These are phyloP conservation scores for Phymatocera aterrima DNA, from an alignment of 2,888 invertebrate genomes.

Conservation along the genomic window DNA sequence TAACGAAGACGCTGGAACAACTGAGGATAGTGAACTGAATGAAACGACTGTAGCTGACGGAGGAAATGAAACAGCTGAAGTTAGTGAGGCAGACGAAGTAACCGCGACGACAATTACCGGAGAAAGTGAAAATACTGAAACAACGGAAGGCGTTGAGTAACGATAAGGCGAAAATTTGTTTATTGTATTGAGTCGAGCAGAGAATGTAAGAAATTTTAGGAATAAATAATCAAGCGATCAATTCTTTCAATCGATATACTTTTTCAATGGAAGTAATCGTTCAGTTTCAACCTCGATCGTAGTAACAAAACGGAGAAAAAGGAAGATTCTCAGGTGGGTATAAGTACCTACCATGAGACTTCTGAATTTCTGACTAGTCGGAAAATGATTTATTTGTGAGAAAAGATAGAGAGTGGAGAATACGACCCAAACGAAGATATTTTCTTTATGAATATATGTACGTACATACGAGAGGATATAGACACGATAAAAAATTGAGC, in stretches of 20 bases:
- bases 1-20: neutral
- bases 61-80: neutral
- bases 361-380: neutral
- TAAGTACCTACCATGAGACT: neutral
- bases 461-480: slow-evolving; percentile 4
- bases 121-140: neutral
- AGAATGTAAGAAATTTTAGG: neutral
- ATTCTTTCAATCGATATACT: neutral
- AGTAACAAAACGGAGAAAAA: neutral
- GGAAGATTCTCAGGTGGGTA: no score
- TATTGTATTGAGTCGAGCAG: neutral
- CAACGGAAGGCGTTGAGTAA: neutral
- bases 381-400: neutral
- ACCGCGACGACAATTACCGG: neutral
- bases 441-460: slow-evolving; percentile 19
- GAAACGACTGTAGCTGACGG: neutral
- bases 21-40: neutral
- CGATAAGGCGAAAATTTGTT: neutral
- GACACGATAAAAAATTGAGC: slow-evolving; percentile 12
- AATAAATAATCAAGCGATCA: slow-evolving; percentile 28
- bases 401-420: neutral
- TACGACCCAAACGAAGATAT: neutral
- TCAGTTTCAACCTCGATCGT: neutral
- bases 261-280: neutral
- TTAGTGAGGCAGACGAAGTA: neutral